Conservation (phyloP, 2,113 vertebrate species). For the Pristiophorus japonicus region DNA sequence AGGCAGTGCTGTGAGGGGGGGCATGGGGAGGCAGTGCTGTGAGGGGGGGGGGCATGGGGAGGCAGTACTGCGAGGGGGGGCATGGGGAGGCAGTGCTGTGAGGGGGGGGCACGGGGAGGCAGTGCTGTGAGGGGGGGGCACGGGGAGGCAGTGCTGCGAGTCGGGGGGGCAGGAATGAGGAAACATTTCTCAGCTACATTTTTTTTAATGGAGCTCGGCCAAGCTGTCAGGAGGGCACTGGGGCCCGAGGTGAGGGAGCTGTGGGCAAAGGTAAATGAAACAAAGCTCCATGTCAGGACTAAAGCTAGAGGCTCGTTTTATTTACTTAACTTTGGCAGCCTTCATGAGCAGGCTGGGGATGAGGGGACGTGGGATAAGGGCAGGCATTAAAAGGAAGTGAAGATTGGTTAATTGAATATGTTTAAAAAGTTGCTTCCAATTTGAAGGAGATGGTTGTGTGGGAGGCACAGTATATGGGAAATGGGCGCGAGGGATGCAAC, state of each 20-base stretch:
- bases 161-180: neutral
- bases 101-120: neutral
- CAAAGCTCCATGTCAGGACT: no score
- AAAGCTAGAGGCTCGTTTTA: neutral
- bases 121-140: neutral
- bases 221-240: no score
- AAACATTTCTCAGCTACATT: neutral
- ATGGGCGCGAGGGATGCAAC: no score
- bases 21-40: neutral
- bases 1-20: neutral
- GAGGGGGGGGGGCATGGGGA: neutral
- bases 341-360: no score
- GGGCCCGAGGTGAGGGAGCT: no score
- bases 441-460: no score
- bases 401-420: no score
- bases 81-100: neutral
- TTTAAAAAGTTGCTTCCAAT: no score
- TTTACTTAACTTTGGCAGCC: neutral
- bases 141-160: neutral
- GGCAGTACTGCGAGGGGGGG: neutral
- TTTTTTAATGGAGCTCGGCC: neutral
- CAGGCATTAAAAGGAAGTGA: no score
- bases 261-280: no score
- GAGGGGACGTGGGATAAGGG: no score
- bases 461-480: no score